Percentiles rank a stretch among this genome's conserved stretches.
Evolutionary conservation across 2,113 vertebrate species (phyloP).

Genomic region (Neodontobutis hainanensis): DNA sequence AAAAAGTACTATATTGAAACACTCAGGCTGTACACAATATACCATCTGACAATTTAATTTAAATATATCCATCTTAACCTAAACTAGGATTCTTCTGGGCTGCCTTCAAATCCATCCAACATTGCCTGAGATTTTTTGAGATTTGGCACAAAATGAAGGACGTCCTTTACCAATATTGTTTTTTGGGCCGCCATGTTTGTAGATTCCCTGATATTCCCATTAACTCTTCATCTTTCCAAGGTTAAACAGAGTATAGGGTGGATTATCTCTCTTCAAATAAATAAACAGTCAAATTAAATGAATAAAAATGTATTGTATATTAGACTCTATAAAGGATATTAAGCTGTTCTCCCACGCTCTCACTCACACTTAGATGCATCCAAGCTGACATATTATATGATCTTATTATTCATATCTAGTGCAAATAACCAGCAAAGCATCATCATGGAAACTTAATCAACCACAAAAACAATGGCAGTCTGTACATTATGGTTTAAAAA

Average conservation of each 20-base stretch:
- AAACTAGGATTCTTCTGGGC: constrained; percentile 41
- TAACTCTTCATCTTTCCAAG: constrained; percentile 44
- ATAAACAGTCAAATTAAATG: constrained; percentile 59
- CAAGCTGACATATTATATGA: constrained; percentile 60
- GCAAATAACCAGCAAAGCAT: constrained; percentile 78
- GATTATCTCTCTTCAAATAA: constrained; percentile 60
- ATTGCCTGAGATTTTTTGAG: constrained; percentile 70
- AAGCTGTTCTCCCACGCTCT: constrained; percentile 31
- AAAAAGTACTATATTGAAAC: constrained; percentile 43
- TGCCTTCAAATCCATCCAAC: constrained; percentile 48
- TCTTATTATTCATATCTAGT: constrained; percentile 69
- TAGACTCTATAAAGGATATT: constrained; percentile 39
- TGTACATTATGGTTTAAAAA: constrained; percentile 24
- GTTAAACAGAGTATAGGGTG: constrained; percentile 38
- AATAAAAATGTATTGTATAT: constrained; percentile 49
- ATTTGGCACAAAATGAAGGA: constrained; percentile 54
- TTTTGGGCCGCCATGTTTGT: constrained; percentile 39
- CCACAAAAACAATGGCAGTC: constrained; percentile 24
- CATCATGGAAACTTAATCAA: constrained; percentile 56
- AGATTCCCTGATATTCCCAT: constrained; percentile 66
- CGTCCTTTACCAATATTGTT: constrained; percentile 26
- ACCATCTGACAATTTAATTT: constrained; percentile 31
- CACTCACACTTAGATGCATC: constrained; percentile 55
- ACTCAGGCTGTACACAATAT: constrained; percentile 46
- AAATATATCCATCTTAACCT: constrained; percentile 45